These are phyloP conservation scores for Metopia argyrocephala DNA, from an alignment of 2,888 invertebrate genomes.

Conservation along the genomic window DNA sequence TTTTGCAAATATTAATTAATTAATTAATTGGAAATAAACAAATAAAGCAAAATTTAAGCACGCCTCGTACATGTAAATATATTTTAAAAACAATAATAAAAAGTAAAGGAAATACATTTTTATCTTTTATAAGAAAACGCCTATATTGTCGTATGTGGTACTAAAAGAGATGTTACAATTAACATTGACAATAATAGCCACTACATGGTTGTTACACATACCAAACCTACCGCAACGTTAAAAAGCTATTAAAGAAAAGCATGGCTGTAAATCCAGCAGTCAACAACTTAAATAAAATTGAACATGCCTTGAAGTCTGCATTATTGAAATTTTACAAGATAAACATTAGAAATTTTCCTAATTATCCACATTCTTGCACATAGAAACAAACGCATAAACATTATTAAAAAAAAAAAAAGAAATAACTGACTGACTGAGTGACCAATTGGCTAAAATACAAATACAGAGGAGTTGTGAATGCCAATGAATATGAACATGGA, in stretches of 20 bases:
- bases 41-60: too few species aligned
- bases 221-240: slow-evolving; percentile 60
- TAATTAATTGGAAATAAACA: too few species aligned
- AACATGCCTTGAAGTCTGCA: slow-evolving; percentile 59
- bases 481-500: too few species aligned
- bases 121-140: not conserved
- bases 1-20: too few species aligned
- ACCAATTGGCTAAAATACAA: not conserved
- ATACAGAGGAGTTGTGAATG: not conserved
- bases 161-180: slow-evolving; percentile 49
- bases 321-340: slow-evolving; percentile 58
- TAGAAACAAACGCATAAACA: not conserved
- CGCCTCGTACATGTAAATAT: too few species aligned
- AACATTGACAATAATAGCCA: slow-evolving; percentile 29
- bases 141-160: slow-evolving; percentile 11
- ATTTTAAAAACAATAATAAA: too few species aligned
- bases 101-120: too few species aligned
- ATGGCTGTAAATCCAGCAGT: not conserved
- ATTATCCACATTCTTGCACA: slow-evolving; percentile 18
- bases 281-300: slow-evolving; percentile 10
- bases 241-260: slow-evolving; percentile 5
- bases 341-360: slow-evolving; percentile 67
- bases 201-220: slow-evolving; percentile 55
- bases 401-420: not conserved
- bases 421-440: not conserved